Evolutionary conservation across 2,113 vertebrate genomes (phyloP), one percentile per base, ranked within the genome.

Genomic region (Psilopogon haemacephalus): DNA sequence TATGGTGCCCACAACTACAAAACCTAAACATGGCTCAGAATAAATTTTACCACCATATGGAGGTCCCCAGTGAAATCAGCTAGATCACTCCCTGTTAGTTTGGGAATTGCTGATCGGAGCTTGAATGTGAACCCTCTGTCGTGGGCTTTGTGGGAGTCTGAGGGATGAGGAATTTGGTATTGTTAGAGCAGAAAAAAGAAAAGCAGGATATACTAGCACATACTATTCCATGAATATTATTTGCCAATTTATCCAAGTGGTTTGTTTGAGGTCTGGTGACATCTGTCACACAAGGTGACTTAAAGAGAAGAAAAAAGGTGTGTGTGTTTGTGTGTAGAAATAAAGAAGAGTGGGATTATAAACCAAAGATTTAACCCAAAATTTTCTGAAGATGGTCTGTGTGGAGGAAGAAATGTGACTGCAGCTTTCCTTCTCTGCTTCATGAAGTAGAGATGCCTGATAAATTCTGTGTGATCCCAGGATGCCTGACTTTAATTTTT

Each of bases 41-140:
- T 96, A 96, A 95, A 96, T 95, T 93, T 96, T 83, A 93, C 88
- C 96, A 94, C 95, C 95, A 95, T 94, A 95, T 96, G 95, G 96
- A 96, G 85, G 89, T 95, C 94, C 91, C 95, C 86, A 72, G 82
- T 96, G 95, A 96, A 96, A 95, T 96, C 91, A 95, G 85, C 69
- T 94, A 81, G 82, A 95, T 96, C 94, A 95, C 91, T 96, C 89
- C 90, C 65, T 91, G 88, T 93, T 91, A 83, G 87, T 90, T 94
- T 93, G 82, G 88, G 93, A 94, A 95, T 95, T 91, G 79, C 72
- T 95, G 93, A 94, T 81, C 86, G 93, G 85, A 95, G 82, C 94
- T 92, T 96, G 82, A 93, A 94, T 91, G 82, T 83, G 91, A 95
- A 74, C 85, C 91, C 94, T 95, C 94, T 91, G 91, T 84, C 7